Evolutionary conservation across 1,140 invertebrate species (phyloP).

Genomic region (Microplitis mediator): DNA sequence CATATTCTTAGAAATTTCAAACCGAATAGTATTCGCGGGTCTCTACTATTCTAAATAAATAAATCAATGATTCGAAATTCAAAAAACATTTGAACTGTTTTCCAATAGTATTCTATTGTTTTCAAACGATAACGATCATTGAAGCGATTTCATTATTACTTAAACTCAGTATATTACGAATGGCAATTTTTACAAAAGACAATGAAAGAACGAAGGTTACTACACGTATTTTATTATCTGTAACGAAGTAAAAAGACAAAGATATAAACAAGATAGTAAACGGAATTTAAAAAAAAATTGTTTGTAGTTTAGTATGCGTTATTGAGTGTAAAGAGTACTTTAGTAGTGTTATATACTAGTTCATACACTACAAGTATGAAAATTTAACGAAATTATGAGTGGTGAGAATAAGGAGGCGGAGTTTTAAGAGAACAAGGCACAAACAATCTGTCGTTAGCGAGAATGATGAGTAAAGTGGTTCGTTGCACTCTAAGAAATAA

Average conservation of each 20-base stretch:
- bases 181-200: constrained; percentile 18
- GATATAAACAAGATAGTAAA: neutral
- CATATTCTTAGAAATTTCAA: too few relatives aligned
- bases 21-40: too few relatives aligned
- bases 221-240: constrained; percentile 28
- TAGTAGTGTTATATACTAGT: neutral
- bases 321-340: neutral
- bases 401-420: constrained; percentile 22
- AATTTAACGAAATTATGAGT: neutral
- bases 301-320: neutral
- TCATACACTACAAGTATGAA: neutral
- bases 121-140: neutral
- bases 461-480: constrained; percentile 31
- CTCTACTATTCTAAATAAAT: too few relatives aligned
- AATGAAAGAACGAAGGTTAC: constrained; percentile 26
- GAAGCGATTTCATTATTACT: neutral
- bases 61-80: too few relatives aligned
- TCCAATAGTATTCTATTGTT: too few relatives aligned
- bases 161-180: neutral
- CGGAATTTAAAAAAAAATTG: neutral
- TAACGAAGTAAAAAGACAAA: constrained; percentile 22
- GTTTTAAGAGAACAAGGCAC: neutral
- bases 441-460: constrained; percentile 29
- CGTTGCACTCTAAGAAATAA: constrained; percentile 28
- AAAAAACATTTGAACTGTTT: too few relatives aligned